phyloP scores from a whole-genome alignment of 2,113 vertebrate genomes.

The Chunga burmeisteri region DNA sequence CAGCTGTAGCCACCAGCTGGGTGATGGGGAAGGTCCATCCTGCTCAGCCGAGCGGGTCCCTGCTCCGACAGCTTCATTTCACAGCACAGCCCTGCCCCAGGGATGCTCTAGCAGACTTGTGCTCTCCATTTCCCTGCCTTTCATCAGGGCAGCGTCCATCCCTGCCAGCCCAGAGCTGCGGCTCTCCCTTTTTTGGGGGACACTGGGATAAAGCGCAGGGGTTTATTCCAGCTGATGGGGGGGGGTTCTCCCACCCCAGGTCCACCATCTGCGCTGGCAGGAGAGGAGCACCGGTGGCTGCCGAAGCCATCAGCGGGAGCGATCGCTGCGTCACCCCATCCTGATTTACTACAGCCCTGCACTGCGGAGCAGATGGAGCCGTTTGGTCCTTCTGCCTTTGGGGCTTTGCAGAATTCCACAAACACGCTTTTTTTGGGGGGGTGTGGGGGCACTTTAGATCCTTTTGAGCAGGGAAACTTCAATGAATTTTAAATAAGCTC shows the following conservation, averaged over 20 bases:
- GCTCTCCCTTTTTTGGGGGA: too few species aligned
- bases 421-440: too few species aligned
- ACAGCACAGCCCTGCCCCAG: neutral
- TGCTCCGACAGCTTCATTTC: neutral
- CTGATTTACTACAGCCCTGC: neutral
- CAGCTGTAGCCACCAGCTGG: fast-evolving
- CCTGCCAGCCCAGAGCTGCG: fast-evolving
- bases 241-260: fast-evolving
- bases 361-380: neutral
- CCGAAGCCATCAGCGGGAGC: neutral
- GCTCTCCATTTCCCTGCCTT: neutral
- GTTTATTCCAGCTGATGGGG: neutral
- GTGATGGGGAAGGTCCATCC: neutral
- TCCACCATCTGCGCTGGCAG: neutral
- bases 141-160: fast-evolving
- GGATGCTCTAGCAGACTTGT: neutral
- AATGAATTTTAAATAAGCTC: neutral
- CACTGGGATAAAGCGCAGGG: fast-evolving
- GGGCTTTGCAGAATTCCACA: neutral
- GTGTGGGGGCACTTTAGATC: neutral
- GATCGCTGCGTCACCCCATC: neutral
- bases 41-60: fast-evolving
- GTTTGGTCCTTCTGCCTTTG: neutral
- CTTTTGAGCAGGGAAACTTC: neutral
- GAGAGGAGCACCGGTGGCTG: neutral